Evolutionary conservation across 2,888 invertebrate species (phyloP), one percentile per base, ranked within the genome.

Genomic region (Horisme vitalbata): DNA sequence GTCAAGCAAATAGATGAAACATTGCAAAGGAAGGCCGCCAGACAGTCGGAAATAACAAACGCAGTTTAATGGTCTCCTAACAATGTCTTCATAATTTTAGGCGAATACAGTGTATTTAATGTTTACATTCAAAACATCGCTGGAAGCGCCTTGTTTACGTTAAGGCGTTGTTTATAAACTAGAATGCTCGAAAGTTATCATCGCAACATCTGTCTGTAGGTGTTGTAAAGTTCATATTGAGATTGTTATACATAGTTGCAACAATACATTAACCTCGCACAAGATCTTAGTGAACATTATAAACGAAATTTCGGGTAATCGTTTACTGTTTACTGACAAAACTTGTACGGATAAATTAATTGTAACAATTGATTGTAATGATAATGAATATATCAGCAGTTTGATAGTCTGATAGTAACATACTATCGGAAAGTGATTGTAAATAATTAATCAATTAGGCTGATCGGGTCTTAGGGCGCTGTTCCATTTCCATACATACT

Each of bases 91-190:
- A 75, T 76, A 71, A 72, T 72, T 71, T 71, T 61, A 60, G 53
- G 55, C 38, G 33, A 46, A 57, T 58, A 57, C 52, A 54, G 27
- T 73, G 24, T 75, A 75, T 81, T 78, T 60, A 68, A 68, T 78
- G 79, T 83, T 81, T 84, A 79, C 75, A 70, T 60, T 61, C 64
- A 56, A 60, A 71, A 71, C 66, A 65, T 59, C 37, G 65, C 63
- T 73, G 59, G 68, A 67, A 71, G 68, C 69, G 71, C 26, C 66
- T 57, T 82, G 84, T 85, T 84, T 85, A 83, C 72, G 73, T 79
- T 78, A 72, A 62, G 67, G 68, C 68, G 54, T 49, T 83, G 81
- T 83, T 84, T 84, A 79, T 81, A 82, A 83, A 83, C 79, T 70
- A 53, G 41, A 59, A 52, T 55, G 62, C 60, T 67, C 59, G 45